These are phyloP conservation scores for Hydriomena furcata DNA, from an alignment of 2,888 invertebrate genomes.

Conservation along the genomic window DNA sequence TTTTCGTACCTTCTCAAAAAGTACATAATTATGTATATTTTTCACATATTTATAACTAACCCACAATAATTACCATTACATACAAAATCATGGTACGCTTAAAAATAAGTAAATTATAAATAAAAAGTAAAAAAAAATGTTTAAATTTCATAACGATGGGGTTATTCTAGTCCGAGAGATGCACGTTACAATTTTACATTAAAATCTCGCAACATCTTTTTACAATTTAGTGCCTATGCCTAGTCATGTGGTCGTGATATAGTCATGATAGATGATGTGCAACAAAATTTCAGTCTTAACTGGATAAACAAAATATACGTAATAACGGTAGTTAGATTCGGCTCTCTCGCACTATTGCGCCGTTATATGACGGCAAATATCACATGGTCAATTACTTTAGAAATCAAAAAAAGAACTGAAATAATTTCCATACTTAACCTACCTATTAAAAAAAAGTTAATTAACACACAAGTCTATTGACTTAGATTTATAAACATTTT, in stretches of 20 bases:
- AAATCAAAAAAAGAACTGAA: constrained; percentile 1
- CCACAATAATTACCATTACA: constrained; percentile 5
- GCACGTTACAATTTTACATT: constrained; percentile 7
- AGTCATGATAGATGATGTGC: too few relatives aligned
- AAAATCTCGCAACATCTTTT: constrained; percentile 20
- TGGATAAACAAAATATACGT: not conserved
- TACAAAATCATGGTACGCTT: constrained; percentile 2
- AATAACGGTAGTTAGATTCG: not conserved
- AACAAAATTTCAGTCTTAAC: constrained; percentile 3
- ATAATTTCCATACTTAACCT: constrained; percentile 1
- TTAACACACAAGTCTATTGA: constrained; percentile 18
- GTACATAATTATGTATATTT: not conserved
- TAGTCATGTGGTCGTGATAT: too few relatives aligned
- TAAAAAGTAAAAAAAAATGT: constrained; percentile 22
- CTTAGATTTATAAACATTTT: constrained; percentile 15
- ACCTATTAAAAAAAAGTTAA: constrained; percentile 7
- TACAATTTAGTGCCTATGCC: constrained; percentile 16
- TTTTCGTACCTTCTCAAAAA: not conserved
- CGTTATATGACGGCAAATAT: constrained; percentile 25
- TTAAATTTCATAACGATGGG: constrained; percentile 27
- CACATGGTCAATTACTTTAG: constrained; percentile 18
- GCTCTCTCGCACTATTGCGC: constrained; percentile 21
- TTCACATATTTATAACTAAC: constrained; percentile 3
- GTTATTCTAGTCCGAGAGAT: constrained; percentile 26
- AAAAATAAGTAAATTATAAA: constrained; percentile 13